These are phyloP conservation scores for Caenorhabditis remanei DNA, from an alignment of 1,140 invertebrate species.

Conservation along the genomic window DNA sequence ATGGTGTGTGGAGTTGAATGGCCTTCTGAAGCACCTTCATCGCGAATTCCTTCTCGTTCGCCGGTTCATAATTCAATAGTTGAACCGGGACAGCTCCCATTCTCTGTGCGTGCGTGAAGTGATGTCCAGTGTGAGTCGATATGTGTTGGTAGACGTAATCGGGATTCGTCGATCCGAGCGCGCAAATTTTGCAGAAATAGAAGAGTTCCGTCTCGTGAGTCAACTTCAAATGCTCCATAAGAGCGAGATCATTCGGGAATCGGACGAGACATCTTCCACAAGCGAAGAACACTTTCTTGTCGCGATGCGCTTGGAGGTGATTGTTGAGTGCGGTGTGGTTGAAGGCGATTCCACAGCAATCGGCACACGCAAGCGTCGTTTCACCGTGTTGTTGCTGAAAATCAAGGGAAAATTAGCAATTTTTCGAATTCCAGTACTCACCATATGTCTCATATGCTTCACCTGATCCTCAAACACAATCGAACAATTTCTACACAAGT, in stretches of 20 bases:
- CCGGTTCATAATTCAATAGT: background rate
- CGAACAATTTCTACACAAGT: background rate
- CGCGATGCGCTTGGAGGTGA: background rate
- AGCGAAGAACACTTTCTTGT: background rate
- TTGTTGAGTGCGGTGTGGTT: background rate
- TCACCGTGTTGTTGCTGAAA: background rate
- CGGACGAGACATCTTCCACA: constrained; percentile 1
- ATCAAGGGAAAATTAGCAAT: too few species aligned
- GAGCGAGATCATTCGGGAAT: background rate
- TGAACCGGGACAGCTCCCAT: background rate
- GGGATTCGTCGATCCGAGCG: background rate
- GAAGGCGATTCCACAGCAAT: constrained; percentile 6
- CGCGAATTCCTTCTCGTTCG: background rate
- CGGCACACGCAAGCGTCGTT: background rate
- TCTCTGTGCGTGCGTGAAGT: background rate
- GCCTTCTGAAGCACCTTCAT: background rate
- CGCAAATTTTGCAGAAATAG: constrained; percentile 33
- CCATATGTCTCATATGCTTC: background rate
- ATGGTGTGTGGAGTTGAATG: background rate
- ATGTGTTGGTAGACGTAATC: background rate
- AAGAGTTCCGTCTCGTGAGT: background rate
- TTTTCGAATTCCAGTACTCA: too few species aligned
- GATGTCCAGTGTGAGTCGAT: too few species aligned
- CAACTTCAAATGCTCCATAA: background rate
- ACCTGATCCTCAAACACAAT: background rate